Base-by-base conservation (phyloP, 2,797 vertebrate genomes). In the Crocodylus rhombifer region DNA sequence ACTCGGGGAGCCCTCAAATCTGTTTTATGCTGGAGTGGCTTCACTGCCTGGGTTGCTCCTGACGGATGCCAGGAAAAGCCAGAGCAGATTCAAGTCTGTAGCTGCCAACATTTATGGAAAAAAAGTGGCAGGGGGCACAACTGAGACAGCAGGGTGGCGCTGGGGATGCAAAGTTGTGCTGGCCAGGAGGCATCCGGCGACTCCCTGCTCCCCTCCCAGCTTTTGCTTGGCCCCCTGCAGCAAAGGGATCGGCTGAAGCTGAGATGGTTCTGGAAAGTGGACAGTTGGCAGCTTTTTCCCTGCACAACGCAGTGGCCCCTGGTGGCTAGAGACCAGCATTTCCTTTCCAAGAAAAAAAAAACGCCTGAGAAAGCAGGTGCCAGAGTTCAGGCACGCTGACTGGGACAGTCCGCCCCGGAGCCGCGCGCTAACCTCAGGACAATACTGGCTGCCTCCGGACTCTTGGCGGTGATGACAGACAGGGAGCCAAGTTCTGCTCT, bases 1-100 rank as follows among this genome's bases (percentile, higher is more conserved):
- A 61, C 94, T 86, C 89, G 58, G 88, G 89, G 87, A 85, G 86
- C 82, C 1, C 94, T 69, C 77, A 91, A 94, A 91, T 90, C 63
- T 2, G 5, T 93, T 62, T 93, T 3, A 25, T 92, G 51, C 30
- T 84, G 18, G 9, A 5, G 63, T 11, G 83, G 87, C 92, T 94
- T 80, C 91, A 56, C 77, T 2, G 0, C 0, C 77, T 26, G 56
- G 58, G 51, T 94, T 89, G 77, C 93, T 88, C 62, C 89, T 76
- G 67, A 30, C 57, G 73, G 73, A 36, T 25, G 51, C 69, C 36
- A 51, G 69, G 23, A 14, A 42, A 25, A 42, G 0, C 23, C 65
- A 69, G 64, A 81, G 28, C 81, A 81, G 57, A 90, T 93, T 64
- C 77, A 73, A 69, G 42, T 18, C 36, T 58, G 75, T 79, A 90